These are phyloP conservation scores for Phymastichus coffea DNA, from an alignment of 1,140 invertebrate species.

Conservation along the genomic window DNA sequence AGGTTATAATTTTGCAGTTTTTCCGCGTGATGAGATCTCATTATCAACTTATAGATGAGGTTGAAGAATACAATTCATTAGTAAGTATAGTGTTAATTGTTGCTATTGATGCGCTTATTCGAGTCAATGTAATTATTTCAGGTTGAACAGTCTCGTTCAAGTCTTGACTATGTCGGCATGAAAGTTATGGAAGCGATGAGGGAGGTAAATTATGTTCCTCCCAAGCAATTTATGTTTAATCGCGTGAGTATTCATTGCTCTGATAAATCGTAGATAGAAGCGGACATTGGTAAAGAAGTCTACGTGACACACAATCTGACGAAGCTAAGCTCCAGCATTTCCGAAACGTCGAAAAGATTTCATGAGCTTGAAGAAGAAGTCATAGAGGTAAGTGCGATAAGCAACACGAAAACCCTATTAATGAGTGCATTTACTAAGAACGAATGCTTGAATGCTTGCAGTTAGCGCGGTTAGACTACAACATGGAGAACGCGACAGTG, in stretches of 20 bases:
- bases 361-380: constrained; percentile 38
- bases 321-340: constrained; percentile 35
- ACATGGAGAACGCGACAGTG: constrained; percentile 42
- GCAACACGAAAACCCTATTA: no score
- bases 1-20: constrained; percentile 42
- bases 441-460: constrained; percentile 24
- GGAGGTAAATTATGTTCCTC: constrained; percentile 36
- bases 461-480: constrained; percentile 44
- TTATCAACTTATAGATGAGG: constrained; percentile 39
- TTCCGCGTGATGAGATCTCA: constrained; percentile 37
- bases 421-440: no score
- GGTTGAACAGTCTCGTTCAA: constrained; percentile 39
- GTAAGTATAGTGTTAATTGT: constrained; percentile 30
- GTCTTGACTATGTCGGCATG: constrained; percentile 35
- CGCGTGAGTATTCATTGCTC: no score
- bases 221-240: no score
- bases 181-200: constrained; percentile 40
- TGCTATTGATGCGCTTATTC: no score
- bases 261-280: constrained; percentile 37
- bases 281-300: constrained; percentile 43
- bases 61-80: constrained; percentile 36
- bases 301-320: constrained; percentile 45
- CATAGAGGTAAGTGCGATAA: constrained; percentile 46
- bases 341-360: constrained; percentile 33
- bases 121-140: no score